Evolutionary conservation across 2,113 vertebrate species (phyloP).

Genomic region (Brachypteracias leptosomus): DNA sequence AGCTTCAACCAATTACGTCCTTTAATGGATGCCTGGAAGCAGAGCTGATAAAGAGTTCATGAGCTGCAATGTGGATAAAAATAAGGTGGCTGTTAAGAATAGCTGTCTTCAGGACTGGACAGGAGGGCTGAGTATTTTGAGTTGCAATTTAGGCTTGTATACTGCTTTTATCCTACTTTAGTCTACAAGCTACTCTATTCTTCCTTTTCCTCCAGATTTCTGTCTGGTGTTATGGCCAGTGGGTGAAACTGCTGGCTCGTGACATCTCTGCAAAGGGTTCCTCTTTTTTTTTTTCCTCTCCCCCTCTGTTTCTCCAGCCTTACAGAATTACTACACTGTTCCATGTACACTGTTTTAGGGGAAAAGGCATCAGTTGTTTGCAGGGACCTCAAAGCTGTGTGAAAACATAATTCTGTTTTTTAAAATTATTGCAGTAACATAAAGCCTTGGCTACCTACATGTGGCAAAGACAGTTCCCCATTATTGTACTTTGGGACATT

Average conservation of each 20-base stretch:
- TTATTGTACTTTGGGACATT: background rate
- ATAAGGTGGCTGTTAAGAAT: background rate
- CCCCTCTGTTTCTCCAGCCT: accelerated
- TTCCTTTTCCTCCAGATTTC: background rate
- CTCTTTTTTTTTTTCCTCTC: background rate
- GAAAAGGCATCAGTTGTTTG: background rate
- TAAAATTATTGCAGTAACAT: background rate
- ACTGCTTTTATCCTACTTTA: background rate
- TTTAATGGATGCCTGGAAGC: background rate
- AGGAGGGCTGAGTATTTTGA: background rate
- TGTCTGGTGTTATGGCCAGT: background rate
- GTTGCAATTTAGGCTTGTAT: background rate
- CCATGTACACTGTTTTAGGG: accelerated
- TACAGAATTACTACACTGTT: background rate
- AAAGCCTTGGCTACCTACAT: background rate
- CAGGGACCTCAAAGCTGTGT: background rate
- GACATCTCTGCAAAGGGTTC: background rate
- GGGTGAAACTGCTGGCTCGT: background rate
- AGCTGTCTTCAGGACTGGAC: background rate
- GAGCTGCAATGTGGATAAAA: background rate
- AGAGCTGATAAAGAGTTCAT: background rate
- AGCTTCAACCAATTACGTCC: background rate
- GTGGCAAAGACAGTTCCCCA: background rate
- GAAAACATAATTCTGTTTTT: background rate
- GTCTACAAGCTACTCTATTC: background rate